phyloP scores from a whole-genome alignment of 2,113 vertebrate genomes.

The Hypomesus transpacificus region DNA sequence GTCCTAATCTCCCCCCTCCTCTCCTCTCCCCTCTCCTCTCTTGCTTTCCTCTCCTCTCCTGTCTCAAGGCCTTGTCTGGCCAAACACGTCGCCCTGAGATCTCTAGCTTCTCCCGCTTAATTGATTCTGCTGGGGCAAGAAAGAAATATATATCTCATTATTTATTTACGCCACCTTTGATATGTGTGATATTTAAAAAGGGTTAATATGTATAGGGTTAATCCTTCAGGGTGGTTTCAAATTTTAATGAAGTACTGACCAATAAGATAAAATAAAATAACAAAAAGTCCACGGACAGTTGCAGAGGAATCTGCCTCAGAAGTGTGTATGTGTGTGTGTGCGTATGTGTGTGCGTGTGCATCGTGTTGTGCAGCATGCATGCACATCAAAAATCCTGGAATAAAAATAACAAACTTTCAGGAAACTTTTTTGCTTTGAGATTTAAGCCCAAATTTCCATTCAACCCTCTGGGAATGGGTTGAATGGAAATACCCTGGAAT shows the following conservation, averaged over 20 bases:
- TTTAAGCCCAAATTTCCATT: not conserved
- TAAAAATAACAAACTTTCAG: not conserved
- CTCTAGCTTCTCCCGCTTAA: slow-evolving; percentile 59
- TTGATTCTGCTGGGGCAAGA: slow-evolving; percentile 72
- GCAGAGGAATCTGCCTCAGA: not conserved
- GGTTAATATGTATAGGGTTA: slow-evolving; percentile 76
- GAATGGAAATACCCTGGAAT: no score
- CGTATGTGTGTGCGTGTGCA: not conserved
- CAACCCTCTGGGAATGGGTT: no score
- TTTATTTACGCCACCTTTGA: slow-evolving; percentile 77
- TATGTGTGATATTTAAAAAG: slow-evolving; percentile 76
- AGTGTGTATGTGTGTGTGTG: not conserved
- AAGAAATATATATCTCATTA: slow-evolving; percentile 68
- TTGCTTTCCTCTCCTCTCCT: slow-evolving; percentile 20
- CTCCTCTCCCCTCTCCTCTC: slow-evolving; percentile 50
- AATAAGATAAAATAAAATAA: slow-evolving; percentile 54
- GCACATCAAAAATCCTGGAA: not conserved
- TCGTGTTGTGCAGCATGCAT: not conserved
- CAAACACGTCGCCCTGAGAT: slow-evolving; percentile 38
- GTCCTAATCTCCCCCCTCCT: slow-evolving; percentile 27
- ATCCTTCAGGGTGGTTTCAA: slow-evolving; percentile 67
- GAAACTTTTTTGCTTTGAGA: not conserved
- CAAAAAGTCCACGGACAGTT: slow-evolving; percentile 51
- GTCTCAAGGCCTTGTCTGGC: slow-evolving; percentile 59
- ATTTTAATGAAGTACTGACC: slow-evolving; percentile 72